phyloP scores from a whole-genome alignment of 2,888 invertebrate species.

The Melinaea menophilus region DNA sequence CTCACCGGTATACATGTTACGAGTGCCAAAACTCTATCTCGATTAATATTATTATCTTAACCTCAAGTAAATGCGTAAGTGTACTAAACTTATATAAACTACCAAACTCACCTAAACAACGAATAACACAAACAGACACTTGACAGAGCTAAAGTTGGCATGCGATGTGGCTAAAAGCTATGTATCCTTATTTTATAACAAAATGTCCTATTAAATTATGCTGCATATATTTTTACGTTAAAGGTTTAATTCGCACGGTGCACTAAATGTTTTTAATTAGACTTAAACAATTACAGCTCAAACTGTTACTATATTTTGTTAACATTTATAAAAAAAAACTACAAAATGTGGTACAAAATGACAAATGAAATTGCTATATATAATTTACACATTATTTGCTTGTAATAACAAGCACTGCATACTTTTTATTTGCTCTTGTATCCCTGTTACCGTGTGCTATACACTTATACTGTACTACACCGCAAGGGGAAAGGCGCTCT shows the following conservation, averaged over 20 bases:
- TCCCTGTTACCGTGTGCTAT: constrained; percentile 8
- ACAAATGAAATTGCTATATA: too few relatives aligned
- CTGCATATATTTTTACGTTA: background rate
- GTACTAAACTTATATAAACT: too few relatives aligned
- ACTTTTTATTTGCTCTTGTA: constrained; percentile 18
- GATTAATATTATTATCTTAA: background rate
- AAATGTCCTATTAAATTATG: constrained; percentile 1
- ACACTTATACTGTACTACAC: constrained; percentile 1
- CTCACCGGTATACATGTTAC: constrained; percentile 81
- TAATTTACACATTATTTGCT: background rate
- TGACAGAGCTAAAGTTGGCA: constrained; percentile 8
- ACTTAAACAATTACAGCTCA: constrained; percentile 6
- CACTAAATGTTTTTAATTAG: constrained; percentile 4
- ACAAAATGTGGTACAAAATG: background rate
- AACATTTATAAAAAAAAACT: background rate
- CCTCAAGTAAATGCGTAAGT: too few relatives aligned
- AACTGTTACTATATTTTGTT: background rate
- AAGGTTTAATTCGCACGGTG: background rate
- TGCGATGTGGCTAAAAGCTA: constrained; percentile 11
- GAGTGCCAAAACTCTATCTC: background rate
- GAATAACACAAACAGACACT: too few relatives aligned
- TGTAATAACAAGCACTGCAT: constrained; percentile 19
- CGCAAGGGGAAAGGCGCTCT: background rate
- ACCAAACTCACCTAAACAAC: too few relatives aligned
- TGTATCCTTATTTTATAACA: too few relatives aligned